These are phyloP conservation scores for Yoshiicerus persimilis DNA, from an alignment of 1,140 invertebrate genomes.

Conservation along the genomic window DNA sequence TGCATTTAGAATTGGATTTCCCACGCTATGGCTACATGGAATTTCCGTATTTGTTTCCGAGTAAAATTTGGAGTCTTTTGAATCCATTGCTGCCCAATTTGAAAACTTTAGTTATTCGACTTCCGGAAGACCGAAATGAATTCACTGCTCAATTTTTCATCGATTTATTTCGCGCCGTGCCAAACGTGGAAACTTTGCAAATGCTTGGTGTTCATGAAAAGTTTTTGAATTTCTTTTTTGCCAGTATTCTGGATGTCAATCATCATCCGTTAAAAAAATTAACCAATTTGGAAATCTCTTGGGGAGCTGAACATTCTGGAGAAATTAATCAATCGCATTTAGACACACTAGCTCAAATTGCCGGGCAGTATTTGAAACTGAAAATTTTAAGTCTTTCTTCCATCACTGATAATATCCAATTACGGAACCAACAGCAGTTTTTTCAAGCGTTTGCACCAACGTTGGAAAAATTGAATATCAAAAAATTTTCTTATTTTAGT, in stretches of 20 bases:
- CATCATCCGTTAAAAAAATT: not conserved
- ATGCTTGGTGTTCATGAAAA: not conserved
- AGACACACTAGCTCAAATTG: not conserved
- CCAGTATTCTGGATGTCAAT: not conserved
- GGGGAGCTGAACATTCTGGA: not conserved
- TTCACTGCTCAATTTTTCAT: not conserved
- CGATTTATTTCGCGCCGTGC: constrained; percentile 6
- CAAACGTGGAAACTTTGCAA: not conserved
- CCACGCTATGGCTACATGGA: constrained; percentile 19
- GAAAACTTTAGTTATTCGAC: not conserved
- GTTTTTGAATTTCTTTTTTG: not conserved
- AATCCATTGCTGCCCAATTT: not conserved
- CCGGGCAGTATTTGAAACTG: not conserved
- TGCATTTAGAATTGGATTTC: constrained; percentile 1
- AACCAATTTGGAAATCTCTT: not conserved
- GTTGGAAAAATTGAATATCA: not conserved
- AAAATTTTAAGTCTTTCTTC: not conserved
- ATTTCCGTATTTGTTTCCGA: not conserved
- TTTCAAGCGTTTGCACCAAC: not conserved
- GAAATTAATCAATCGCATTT: not conserved
- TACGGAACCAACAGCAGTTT: not conserved
- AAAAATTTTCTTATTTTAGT: not conserved
- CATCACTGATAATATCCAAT: not conserved
- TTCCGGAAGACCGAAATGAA: not conserved
- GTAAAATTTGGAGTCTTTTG: not conserved